Percentiles rank a stretch among this genome's conserved stretches.
Conservation (phyloP, 2,888 invertebrate genomes). For the Clistopyga incitator region DNA sequence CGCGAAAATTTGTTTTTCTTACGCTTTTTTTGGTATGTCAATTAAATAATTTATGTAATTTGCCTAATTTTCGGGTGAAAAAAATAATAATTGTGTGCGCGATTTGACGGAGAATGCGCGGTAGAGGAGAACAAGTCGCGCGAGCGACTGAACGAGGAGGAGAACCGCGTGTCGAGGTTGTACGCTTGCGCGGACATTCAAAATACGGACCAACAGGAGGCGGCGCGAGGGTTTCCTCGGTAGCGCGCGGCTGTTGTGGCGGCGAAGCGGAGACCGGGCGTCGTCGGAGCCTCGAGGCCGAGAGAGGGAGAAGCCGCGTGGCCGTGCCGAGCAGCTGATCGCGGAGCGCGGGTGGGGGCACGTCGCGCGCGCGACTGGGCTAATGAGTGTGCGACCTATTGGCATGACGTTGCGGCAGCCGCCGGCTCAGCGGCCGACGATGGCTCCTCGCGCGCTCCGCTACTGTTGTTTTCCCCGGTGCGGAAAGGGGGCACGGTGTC, state of each 20-base stretch:
- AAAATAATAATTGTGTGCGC: too few relatives aligned
- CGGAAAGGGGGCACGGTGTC: slow-evolving; percentile 36
- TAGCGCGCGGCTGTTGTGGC: slow-evolving; percentile 15
- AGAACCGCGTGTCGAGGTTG: slow-evolving; percentile 68
- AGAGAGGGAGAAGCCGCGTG: slow-evolving; percentile 73
- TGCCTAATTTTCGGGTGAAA: too few relatives aligned
- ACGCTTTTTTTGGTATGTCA: too few relatives aligned
- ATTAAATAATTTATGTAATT: too few relatives aligned
- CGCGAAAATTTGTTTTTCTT: too few relatives aligned
- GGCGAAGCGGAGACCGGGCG: slow-evolving; percentile 26
- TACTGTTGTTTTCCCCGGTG: slow-evolving; percentile 26
- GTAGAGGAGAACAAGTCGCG: neutral
- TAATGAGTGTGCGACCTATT: slow-evolving; percentile 83
- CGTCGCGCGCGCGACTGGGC: slow-evolving; percentile 82
- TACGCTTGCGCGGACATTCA: slow-evolving; percentile 61
- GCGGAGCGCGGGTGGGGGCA: slow-evolving; percentile 86
- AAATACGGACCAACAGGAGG: slow-evolving; percentile 44
- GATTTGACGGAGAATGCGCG: neutral
- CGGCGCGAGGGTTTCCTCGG: slow-evolving; percentile 19
- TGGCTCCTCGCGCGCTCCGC: neutral
- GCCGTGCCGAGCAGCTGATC: slow-evolving; percentile 86
- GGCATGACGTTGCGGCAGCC: slow-evolving; percentile 73
- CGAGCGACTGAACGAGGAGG: slow-evolving; percentile 25
- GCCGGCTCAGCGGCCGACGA: slow-evolving; percentile 38
- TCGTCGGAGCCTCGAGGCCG: slow-evolving; percentile 11